Evolutionary conservation across 1,140 invertebrate species (phyloP), one percentile per base, ranked within the genome.

Genomic region (Proctacanthus coquilletti): DNA sequence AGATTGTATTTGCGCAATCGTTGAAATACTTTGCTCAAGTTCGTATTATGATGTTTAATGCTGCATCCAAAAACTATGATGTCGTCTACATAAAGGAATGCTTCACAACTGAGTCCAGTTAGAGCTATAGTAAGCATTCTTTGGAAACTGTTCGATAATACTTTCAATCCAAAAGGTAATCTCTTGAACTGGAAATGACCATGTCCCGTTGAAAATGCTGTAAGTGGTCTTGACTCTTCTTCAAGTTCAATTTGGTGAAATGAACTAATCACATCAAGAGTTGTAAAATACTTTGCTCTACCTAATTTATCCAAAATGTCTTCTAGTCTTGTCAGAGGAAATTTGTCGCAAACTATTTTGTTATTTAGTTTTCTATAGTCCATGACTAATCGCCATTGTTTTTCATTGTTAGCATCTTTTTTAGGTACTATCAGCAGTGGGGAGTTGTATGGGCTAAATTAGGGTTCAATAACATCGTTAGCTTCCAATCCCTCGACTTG

Each of bases 301-400:
- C 44, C 48, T 14, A 70, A 36, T 11, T 35, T 34, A 38, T 62
- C 51, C 5, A 71, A 39, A 8, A 46, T 45, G n/a, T 66, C 58
- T 18, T 65, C 61, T 8, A 69, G 61, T 3, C 53, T 32, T 2
- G 61, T 61, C 3, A 67, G 38, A 2, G 68, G 68, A 47, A 53
- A 70, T n/a, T 41, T 34, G 36, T 70, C 62, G 32, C 48, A 43
- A 3, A 45, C 43, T 0, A 59, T 65, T 2, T 54, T 41, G 1
- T 37, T 33, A 45, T 71, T 70, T 3, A 71, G 27, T 14, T 38
- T 13, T 18, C 62, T 32, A 41, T 57, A 70, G 42, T 71, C 66
- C 1, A 69, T 39, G 42, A 64, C 70, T 14, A 66, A 49, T 6
- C 65, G 40, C 32, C 21, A 34, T 8, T 13, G 3, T 38, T 38